phyloP scores from a whole-genome alignment of 2,888 invertebrate species.

The Protonemura montana region DNA sequence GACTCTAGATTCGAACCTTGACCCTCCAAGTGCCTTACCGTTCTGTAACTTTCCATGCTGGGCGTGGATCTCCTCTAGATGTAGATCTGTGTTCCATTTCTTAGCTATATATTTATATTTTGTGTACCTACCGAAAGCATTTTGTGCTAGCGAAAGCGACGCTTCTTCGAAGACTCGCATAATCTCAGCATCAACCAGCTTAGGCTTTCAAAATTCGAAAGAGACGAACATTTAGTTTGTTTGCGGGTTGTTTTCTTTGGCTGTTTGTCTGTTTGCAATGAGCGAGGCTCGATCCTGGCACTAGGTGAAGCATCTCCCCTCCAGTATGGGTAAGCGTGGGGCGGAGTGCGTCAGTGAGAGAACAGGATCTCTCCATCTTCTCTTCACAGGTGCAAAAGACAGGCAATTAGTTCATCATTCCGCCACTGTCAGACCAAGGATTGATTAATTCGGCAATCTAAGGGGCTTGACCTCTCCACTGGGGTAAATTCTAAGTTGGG shows the following conservation, averaged over 20 bases:
- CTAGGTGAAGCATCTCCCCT: not conserved
- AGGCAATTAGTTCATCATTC: not conserved
- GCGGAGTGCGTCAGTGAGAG: not conserved
- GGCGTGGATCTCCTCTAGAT: not conserved
- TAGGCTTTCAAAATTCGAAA: not conserved
- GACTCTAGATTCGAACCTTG: not conserved
- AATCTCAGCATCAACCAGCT: not conserved
- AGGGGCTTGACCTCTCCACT: not conserved
- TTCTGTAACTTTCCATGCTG: not conserved
- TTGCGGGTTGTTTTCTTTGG: not conserved
- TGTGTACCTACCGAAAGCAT: not conserved
- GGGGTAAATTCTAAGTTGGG: not conserved
- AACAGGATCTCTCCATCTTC: constrained; percentile 1
- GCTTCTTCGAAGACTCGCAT: not conserved
- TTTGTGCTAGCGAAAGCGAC: not conserved
- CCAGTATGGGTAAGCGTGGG: not conserved
- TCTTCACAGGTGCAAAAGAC: not conserved
- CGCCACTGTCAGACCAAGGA: not conserved
- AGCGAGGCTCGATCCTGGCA: not conserved
- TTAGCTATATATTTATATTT: not conserved
- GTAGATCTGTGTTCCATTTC: not conserved
- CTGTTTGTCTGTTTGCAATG: not conserved
- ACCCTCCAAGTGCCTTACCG: not conserved
- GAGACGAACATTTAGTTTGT: not conserved
- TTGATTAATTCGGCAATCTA: not conserved